Percentiles rank a stretch among this genome's conserved stretches.
Evolutionary conservation across 2,797 vertebrate species (phyloP).

Genomic region (Pangasius mekongensis): DNA sequence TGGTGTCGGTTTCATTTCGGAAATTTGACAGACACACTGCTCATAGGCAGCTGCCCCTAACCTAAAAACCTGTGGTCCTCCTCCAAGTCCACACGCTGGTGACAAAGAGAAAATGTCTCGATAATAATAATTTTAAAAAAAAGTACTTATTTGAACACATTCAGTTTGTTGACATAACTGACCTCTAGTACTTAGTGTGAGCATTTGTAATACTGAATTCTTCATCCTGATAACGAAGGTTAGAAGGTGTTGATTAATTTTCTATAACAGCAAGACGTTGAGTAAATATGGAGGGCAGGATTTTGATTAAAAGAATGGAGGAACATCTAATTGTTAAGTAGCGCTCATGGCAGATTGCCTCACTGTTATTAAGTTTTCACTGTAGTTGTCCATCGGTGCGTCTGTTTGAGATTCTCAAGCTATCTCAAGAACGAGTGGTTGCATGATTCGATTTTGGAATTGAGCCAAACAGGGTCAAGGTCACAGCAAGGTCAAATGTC

Average conservation of each 20-base stretch:
- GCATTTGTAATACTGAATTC: neutral
- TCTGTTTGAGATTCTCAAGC: too few relatives aligned
- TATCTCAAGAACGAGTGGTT: too few relatives aligned
- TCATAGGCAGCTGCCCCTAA: neutral
- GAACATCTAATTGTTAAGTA: too few relatives aligned
- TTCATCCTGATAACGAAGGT: neutral
- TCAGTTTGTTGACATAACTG: neutral
- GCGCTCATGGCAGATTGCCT: too few relatives aligned
- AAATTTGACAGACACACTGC: neutral
- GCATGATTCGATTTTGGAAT: too few relatives aligned
- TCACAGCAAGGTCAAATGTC: too few relatives aligned
- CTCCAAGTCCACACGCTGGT: neutral
- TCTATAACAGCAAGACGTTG: neutral
- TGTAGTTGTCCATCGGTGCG: too few relatives aligned
- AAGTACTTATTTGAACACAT: neutral
- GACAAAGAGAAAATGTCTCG: neutral
- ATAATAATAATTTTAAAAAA: neutral
- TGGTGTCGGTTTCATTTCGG: neutral
- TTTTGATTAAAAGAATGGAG: too few relatives aligned
- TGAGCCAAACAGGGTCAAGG: too few relatives aligned
- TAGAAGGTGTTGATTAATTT: neutral
- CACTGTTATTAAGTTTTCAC: too few relatives aligned
- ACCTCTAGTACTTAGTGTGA: neutral
- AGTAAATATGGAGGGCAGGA: too few relatives aligned
- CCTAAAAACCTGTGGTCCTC: neutral